Evolutionary conservation across 2,888 invertebrate species (phyloP).

Genomic region (Nymphalis urticae): DNA sequence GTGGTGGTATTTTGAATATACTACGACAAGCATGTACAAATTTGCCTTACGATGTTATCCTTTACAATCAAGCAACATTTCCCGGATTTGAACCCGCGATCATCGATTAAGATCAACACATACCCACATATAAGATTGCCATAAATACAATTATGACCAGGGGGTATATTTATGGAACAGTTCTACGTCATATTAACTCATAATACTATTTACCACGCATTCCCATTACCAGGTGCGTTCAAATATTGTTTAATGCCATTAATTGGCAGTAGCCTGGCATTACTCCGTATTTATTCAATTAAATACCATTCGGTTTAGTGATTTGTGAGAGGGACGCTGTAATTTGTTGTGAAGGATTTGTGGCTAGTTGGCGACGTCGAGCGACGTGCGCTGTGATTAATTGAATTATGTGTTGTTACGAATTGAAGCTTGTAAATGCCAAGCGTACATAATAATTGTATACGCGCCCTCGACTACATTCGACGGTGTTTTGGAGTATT

Average conservation of each 20-base stretch:
- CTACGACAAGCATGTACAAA: too few species aligned
- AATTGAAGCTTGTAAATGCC: conserved; percentile 4
- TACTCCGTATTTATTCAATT: conserved; percentile 37
- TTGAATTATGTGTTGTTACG: conserved; percentile 10
- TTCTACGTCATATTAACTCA: conserved; percentile 4
- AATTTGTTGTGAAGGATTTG: conserved; percentile 22
- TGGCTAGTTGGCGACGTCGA: conserved; percentile 7
- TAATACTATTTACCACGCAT: neutral
- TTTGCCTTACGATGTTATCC: too few species aligned
- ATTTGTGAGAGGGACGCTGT: conserved; percentile 29
- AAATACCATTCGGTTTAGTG: conserved; percentile 35
- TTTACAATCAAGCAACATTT: too few species aligned
- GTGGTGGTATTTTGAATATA: too few species aligned
- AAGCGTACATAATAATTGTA: neutral
- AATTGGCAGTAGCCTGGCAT: conserved; percentile 36
- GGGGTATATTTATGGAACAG: neutral
- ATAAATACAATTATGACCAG: neutral
- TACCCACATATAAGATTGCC: neutral
- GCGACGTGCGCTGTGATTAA: neutral
- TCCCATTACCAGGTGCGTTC: conserved; percentile 22
- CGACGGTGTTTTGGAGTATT: neutral
- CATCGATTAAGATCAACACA: too few species aligned
- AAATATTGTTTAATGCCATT: conserved; percentile 28
- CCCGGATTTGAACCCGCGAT: too few species aligned
- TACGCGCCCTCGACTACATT: neutral